A percentile compares a stretch with the other conserved stretches of the same genome.
Evolutionary conservation across 2,888 invertebrate species (phyloP).

Genomic region (Lathronympha strigana): DNA sequence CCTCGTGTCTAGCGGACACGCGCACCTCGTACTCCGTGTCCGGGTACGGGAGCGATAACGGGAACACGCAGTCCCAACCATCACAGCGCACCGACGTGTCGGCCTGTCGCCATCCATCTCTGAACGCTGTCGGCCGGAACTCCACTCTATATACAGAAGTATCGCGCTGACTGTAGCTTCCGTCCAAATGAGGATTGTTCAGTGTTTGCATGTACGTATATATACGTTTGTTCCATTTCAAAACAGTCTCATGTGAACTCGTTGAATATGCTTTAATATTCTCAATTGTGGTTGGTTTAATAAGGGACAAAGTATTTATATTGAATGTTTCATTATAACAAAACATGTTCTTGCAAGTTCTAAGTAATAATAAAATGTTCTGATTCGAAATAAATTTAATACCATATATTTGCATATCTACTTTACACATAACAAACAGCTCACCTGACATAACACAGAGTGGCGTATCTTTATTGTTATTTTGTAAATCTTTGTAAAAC

Average conservation of each 20-base stretch:
- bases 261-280: neutral
- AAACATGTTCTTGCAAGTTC: neutral
- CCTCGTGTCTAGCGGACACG: neutral
- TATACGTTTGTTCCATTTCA: too few relatives aligned
- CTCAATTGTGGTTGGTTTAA: neutral
- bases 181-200: neutral
- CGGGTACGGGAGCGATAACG: neutral
- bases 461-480: neutral
- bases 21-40: neutral
- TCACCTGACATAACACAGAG: neutral
- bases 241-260: neutral
- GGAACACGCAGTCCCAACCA: neutral
- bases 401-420: neutral
- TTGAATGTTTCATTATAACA: neutral
- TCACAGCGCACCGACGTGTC: neutral
- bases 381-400: neutral
- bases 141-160: neutral
- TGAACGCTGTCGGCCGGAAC: neutral
- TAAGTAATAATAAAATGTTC: neutral
- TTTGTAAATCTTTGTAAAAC: neutral
- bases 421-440: neutral
- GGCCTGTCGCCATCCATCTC: neutral
- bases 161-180: neutral
- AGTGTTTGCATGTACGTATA: too few relatives aligned
- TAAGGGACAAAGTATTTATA: neutral